A percentile compares a stretch with the other conserved stretches of the same genome.
These are phyloP conservation scores for Napeogenes sylphis DNA, from an alignment of 2,888 invertebrate genomes.

Conservation along the genomic window DNA sequence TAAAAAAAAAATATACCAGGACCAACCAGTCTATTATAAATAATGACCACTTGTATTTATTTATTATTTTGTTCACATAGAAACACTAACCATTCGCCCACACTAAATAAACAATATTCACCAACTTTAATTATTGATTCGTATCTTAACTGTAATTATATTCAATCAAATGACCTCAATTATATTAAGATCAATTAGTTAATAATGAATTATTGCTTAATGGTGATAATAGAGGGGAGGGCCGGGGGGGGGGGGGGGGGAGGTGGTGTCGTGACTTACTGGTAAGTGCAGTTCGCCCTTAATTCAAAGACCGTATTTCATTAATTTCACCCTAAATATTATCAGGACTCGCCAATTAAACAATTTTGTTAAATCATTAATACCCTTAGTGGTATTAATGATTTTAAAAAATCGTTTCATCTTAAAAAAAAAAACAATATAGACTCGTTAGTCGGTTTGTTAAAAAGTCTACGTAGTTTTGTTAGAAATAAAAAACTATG, in stretches of 20 bases:
- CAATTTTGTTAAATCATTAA: neutral
- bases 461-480: neutral
- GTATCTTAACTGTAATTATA: neutral
- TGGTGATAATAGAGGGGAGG: neutral
- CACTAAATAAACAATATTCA: neutral
- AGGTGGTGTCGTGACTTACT: neutral
- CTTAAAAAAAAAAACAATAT: too few relatives aligned
- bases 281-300: neutral
- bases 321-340: conserved; percentile 1
- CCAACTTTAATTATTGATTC: neutral
- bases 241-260: too few relatives aligned
- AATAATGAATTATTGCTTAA: conserved; percentile 1
- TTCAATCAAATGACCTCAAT: neutral
- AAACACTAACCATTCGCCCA: neutral
- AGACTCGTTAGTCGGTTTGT: neutral
- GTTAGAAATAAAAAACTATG: conserved; percentile 15
- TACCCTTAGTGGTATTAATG: too few relatives aligned
- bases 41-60: neutral
- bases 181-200: neutral
- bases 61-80: neutral
- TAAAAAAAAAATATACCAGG: neutral
- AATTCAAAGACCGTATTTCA: neutral
- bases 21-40: too few relatives aligned
- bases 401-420: too few relatives aligned
- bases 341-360: neutral